These are phyloP conservation scores for Stenodema calcarata DNA, from an alignment of 2,888 invertebrate species.

Conservation along the genomic window DNA sequence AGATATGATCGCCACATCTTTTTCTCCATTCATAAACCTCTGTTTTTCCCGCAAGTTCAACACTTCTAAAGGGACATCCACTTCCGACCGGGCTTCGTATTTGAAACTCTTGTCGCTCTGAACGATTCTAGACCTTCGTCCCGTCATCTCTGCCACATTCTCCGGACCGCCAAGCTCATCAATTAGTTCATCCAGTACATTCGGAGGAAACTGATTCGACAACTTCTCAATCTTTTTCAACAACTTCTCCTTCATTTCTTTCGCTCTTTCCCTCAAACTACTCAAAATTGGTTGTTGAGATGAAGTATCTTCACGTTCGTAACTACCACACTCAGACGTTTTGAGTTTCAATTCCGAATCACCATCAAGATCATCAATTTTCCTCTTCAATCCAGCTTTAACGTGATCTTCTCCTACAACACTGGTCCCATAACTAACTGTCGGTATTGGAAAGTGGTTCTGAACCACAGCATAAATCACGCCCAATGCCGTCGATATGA, in stretches of 20 bases:
- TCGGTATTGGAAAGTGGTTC: conserved; percentile 97
- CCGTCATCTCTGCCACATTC: conserved; percentile 99
- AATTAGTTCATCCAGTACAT: conserved; percentile 96
- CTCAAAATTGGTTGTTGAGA: background rate
- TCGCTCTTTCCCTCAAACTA: background rate
- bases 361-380: background rate
- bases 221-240: conserved; percentile 83
- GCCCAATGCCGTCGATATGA: conserved; percentile 71
- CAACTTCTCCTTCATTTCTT: conserved; percentile 88
- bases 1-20: conserved; percentile 70
- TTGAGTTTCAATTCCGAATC: conserved; percentile 1
- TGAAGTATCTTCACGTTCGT: background rate
- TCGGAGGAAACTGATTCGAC: conserved; percentile 89
- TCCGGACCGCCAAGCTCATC: conserved; percentile 98
- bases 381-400: conserved; percentile 57
- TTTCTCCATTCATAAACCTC: conserved; percentile 70
- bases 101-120: conserved; percentile 89
- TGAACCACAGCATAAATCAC: conserved; percentile 96
- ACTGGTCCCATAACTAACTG: background rate
- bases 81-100: conserved; percentile 93
- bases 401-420: conserved; percentile 64
- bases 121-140: conserved; percentile 90
- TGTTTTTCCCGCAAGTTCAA: conserved; percentile 86
- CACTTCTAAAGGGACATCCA: conserved; percentile 94
- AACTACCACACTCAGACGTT: background rate